Evolutionary conservation across 1,140 invertebrate species (phyloP).

Genomic region (Caenorhabditis latens): DNA sequence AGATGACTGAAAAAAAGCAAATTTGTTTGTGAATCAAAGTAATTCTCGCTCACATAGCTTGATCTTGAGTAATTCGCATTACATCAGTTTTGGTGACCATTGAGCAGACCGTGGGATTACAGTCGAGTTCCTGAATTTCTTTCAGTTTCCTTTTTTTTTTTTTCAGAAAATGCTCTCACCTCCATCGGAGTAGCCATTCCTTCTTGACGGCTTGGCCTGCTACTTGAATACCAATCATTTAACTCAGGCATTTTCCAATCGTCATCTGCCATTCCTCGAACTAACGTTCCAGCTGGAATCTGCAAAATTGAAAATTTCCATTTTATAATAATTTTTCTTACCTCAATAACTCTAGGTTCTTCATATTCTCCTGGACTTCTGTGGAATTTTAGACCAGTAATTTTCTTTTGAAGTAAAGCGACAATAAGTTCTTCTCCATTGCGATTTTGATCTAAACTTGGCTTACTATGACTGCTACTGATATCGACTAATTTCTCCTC

Average conservation of each 20-base stretch:
- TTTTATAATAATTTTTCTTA: not conserved
- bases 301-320: not conserved
- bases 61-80: slow-evolving; percentile 49
- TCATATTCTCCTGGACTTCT: not conserved
- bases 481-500: slow-evolving; percentile 24
- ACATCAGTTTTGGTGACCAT: slow-evolving; percentile 17
- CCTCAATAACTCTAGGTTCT: slow-evolving; percentile 1
- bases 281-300: slow-evolving; percentile 25
- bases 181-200: slow-evolving; percentile 24
- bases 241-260: slow-evolving; percentile 14
- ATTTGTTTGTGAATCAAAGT: not conserved
- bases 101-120: slow-evolving; percentile 2
- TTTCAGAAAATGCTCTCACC: not conserved
- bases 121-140: slow-evolving; percentile 13
- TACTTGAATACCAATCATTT: slow-evolving; percentile 10
- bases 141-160: not conserved
- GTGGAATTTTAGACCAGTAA: not conserved
- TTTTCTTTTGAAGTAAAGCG: slow-evolving; percentile 8
- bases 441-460: not conserved
- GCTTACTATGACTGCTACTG: not conserved
- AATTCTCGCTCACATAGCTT: slow-evolving; percentile 30
- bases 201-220: not conserved
- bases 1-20: slow-evolving; percentile 45
- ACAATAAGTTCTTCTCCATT: slow-evolving; percentile 1
- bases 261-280: slow-evolving; percentile 44